phyloP scores from a whole-genome alignment of 2,888 invertebrate species.

The Lasioglossum villosulum region DNA sequence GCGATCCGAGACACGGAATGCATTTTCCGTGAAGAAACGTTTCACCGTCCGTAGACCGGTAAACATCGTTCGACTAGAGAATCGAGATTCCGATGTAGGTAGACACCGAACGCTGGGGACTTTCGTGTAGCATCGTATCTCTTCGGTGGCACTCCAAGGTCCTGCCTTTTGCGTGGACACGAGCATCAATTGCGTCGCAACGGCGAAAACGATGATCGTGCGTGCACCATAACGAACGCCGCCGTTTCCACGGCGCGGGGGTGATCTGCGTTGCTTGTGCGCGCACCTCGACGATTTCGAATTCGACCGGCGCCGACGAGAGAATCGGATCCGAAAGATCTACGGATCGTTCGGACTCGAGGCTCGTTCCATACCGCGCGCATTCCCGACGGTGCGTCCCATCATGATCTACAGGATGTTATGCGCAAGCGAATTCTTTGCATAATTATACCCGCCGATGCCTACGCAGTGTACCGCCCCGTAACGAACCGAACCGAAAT shows the following conservation, averaged over 20 bases:
- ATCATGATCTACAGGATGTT: slow-evolving; percentile 28
- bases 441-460: slow-evolving; percentile 13
- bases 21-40: slow-evolving; percentile 3
- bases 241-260: neutral
- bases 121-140: slow-evolving; percentile 49
- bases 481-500: neutral
- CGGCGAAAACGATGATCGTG: slow-evolving; percentile 41
- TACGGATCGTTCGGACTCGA: neutral
- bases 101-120: slow-evolving; percentile 21
- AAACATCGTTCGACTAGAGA: slow-evolving; percentile 29
- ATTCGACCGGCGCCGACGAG: neutral
- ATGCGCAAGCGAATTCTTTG: slow-evolving; percentile 18
- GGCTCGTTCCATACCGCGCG: neutral
- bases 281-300: neutral
- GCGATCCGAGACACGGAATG: slow-evolving; percentile 3
- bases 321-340: slow-evolving; percentile 4
- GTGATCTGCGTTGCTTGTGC: neutral
- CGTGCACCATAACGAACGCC: slow-evolving; percentile 1
- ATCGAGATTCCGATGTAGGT: slow-evolving; percentile 17
- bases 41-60: slow-evolving; percentile 18
- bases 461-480: neutral
- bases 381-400: neutral
- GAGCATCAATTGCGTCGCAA: slow-evolving; percentile 57
- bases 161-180: slow-evolving; percentile 47
- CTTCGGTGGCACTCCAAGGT: slow-evolving; percentile 48